These are phyloP conservation scores for Sisor rabdophorus DNA, from an alignment of 2,113 vertebrate genomes.

Conservation along the genomic window DNA sequence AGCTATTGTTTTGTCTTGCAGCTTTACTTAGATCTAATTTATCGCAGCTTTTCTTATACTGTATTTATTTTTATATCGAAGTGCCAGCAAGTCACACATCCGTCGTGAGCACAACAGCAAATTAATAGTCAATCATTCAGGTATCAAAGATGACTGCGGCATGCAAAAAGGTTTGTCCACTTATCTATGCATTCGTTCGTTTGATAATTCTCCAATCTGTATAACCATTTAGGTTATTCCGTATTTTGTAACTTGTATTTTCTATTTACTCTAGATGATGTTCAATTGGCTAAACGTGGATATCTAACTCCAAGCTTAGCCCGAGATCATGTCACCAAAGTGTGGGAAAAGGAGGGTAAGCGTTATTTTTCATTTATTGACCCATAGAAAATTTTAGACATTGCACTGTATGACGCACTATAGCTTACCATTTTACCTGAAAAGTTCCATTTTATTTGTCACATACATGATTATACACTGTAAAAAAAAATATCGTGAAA, in stretches of 20 bases:
- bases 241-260: too few relatives aligned
- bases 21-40: background rate
- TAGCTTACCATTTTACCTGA: too few relatives aligned
- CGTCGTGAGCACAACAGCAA: slow-evolving; percentile 93
- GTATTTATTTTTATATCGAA: slow-evolving; percentile 45
- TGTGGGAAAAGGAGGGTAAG: slow-evolving; percentile 91
- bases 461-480: too few relatives aligned
- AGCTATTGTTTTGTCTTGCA: slow-evolving; percentile 30
- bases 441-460: too few relatives aligned
- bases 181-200: background rate
- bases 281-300: slow-evolving; percentile 74
- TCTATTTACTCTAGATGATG: slow-evolving; percentile 60
- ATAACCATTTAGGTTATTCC: too few relatives aligned
- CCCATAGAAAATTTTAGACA: too few relatives aligned
- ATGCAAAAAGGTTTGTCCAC: slow-evolving; percentile 36
- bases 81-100: slow-evolving; percentile 70
- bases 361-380: too few relatives aligned
- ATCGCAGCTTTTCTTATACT: background rate
- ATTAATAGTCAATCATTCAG: slow-evolving; percentile 77
- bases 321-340: slow-evolving; percentile 72
- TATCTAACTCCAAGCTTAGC: slow-evolving; percentile 85
- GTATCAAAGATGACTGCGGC: slow-evolving; percentile 36
- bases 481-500: too few relatives aligned
- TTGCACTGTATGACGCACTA: too few relatives aligned
- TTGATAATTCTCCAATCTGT: background rate